phyloP scores from a whole-genome alignment of 2,888 invertebrate species.

The Athetis lepigone region DNA sequence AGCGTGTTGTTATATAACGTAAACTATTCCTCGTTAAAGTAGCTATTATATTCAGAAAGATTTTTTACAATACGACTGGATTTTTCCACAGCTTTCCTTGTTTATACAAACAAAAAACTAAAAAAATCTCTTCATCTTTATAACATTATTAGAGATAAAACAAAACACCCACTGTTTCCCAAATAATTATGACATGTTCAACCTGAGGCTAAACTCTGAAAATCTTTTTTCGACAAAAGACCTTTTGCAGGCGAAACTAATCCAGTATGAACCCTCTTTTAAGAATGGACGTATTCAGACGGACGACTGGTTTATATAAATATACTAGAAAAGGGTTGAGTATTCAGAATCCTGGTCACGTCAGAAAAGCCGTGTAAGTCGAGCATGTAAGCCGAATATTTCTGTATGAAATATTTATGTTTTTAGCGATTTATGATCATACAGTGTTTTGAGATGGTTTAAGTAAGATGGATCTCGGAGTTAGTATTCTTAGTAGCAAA shows the following conservation, averaged over 20 bases:
- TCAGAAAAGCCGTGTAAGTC: conserved; percentile 31
- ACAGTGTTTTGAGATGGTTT: conserved; percentile 32
- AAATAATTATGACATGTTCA: conserved; percentile 3
- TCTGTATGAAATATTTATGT: conserved; percentile 54
- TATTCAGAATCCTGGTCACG: conserved; percentile 50
- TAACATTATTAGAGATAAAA: conserved; percentile 7
- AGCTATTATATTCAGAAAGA: too few relatives aligned
- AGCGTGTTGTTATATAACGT: too few relatives aligned
- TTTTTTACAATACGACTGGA: too few relatives aligned
- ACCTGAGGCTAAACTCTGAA: background rate
- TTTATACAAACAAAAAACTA: too few relatives aligned
- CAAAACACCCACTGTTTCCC: background rate
- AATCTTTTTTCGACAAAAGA: background rate
- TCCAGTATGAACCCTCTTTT: conserved; percentile 4
- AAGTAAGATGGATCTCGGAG: conserved; percentile 11
- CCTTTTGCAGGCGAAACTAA: background rate
- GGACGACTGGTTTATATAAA: conserved; percentile 19
- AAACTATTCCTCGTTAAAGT: too few relatives aligned
- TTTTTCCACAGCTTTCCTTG: too few relatives aligned
- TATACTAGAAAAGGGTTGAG: conserved; percentile 47
- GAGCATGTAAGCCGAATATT: conserved; percentile 50
- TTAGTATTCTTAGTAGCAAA: conserved; percentile 20
- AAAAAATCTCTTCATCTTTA: too few relatives aligned
- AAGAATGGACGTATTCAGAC: conserved; percentile 4
- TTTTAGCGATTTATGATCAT: conserved; percentile 31